These are phyloP conservation scores for Crotalus viridis DNA, from an alignment of 2,113 vertebrate genomes.

Conservation along the genomic window DNA sequence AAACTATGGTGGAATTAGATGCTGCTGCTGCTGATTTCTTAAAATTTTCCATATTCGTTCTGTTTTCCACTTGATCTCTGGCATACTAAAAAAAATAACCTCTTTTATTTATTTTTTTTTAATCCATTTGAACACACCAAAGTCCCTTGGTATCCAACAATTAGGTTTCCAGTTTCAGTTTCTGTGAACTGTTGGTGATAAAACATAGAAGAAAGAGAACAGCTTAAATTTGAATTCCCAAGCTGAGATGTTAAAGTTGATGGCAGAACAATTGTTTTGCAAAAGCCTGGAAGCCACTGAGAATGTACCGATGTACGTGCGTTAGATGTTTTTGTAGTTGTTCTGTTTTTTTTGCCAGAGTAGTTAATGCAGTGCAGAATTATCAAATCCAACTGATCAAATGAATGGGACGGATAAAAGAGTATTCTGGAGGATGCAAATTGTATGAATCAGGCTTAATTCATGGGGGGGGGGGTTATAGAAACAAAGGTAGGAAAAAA, in stretches of 20 bases:
- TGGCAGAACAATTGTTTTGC: not conserved
- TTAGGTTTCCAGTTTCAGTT: not conserved
- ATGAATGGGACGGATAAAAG: not conserved
- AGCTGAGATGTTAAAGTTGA: conserved; percentile 1
- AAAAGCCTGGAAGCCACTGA: conserved; percentile 17
- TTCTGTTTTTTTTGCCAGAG: not conserved
- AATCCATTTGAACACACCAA: not conserved
- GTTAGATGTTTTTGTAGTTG: not conserved
- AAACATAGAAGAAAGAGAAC: not conserved
- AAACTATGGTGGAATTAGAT: not conserved
- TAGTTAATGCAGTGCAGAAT: not conserved
- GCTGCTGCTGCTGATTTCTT: not conserved
- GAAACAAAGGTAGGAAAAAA: not conserved
- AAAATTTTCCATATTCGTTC: not conserved
- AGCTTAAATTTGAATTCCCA: conserved; percentile 16
- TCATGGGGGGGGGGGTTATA: not conserved
- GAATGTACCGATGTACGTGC: not conserved
- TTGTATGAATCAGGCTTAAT: not conserved
- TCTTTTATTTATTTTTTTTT: not conserved
- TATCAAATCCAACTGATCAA: not conserved
- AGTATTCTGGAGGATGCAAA: not conserved
- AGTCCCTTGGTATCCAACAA: not conserved
- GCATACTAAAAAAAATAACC: not conserved
- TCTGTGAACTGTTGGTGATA: not conserved
- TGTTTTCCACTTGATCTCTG: not conserved